Percentiles rank a stretch among this genome's conserved stretches.
Evolutionary conservation across 1,140 invertebrate genomes (phyloP).

Genomic region (Hetaerina americana): DNA sequence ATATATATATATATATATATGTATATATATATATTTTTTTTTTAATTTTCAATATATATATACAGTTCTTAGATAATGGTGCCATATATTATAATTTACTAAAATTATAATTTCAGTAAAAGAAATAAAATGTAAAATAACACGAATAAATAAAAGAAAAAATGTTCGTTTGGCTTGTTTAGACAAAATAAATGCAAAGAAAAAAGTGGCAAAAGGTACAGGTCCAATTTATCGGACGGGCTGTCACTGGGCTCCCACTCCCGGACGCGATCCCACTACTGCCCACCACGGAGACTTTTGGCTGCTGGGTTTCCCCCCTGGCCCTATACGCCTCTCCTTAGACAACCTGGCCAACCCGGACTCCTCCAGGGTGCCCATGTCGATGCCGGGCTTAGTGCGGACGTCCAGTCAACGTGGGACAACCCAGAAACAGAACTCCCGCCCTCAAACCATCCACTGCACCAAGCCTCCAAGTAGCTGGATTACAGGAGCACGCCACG

Average conservation of each 20-base stretch:
- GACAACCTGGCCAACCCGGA: constrained; percentile 68
- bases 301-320: constrained; percentile 93
- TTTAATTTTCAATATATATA: no score
- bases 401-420: constrained; percentile 19
- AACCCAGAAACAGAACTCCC: constrained; percentile 16
- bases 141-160: no score
- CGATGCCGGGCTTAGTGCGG: constrained; percentile 67
- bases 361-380: constrained; percentile 78
- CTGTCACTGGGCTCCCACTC: constrained; percentile 72
- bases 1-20: no score
- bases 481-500: constrained; percentile 41
- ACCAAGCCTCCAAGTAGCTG: constrained; percentile 36
- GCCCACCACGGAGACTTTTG: constrained; percentile 90
- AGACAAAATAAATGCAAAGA: neutral
- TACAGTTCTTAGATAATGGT: no score
- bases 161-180: no score
- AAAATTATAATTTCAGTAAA: no score
- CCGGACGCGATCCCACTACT: constrained; percentile 95
- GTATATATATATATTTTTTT: no score
- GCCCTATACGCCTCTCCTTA: constrained; percentile 91
- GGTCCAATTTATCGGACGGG: constrained; percentile 79
- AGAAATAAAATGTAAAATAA: no score
- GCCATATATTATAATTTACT: no score
- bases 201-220: constrained; percentile 43
- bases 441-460: constrained; percentile 34